These are phyloP conservation scores for Pomacea maculata DNA, from an alignment of 1,140 invertebrate species.

Conservation along the genomic window DNA sequence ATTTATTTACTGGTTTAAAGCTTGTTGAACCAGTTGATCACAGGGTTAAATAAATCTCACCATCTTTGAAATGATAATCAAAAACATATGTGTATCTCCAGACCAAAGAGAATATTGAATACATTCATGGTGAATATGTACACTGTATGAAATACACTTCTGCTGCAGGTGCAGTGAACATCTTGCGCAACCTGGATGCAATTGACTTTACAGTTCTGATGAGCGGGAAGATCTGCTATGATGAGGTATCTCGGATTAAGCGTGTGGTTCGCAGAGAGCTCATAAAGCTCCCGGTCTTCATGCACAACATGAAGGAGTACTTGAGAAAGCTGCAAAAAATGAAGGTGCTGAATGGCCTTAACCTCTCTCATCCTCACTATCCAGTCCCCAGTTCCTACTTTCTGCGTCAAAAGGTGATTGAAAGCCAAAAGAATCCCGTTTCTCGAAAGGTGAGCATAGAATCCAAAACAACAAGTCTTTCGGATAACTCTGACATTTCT, in stretches of 20 bases:
- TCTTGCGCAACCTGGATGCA: conserved; percentile 60
- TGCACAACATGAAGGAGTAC: conserved; percentile 59
- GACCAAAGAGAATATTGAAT: too few relatives aligned
- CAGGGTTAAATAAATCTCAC: too few relatives aligned
- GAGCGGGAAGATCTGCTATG: conserved; percentile 62
- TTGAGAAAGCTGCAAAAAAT: conserved; percentile 55
- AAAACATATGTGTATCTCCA: too few relatives aligned
- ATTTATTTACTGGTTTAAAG: too few relatives aligned
- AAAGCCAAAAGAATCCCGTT: conserved; percentile 28
- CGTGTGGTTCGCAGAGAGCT: conserved; percentile 54
- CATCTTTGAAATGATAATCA: too few relatives aligned
- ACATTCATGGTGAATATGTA: too few relatives aligned
- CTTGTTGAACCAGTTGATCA: too few relatives aligned
- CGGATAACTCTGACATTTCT: background rate
- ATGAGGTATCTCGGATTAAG: conserved; percentile 58
- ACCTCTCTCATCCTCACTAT: conserved; percentile 38
- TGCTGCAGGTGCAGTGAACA: conserved; percentile 60
- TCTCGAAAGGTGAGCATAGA: conserved; percentile 41
- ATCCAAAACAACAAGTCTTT: background rate
- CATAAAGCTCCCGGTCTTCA: conserved; percentile 57
- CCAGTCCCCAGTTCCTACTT: conserved; percentile 43
- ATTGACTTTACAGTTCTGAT: conserved; percentile 62
- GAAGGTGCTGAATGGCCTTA: conserved; percentile 54
- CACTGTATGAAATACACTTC: background rate
- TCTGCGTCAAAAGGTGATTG: conserved; percentile 35